Evolutionary conservation across 2,113 vertebrate species (phyloP).

Genomic region (Megaptera novaeangliae): DNA sequence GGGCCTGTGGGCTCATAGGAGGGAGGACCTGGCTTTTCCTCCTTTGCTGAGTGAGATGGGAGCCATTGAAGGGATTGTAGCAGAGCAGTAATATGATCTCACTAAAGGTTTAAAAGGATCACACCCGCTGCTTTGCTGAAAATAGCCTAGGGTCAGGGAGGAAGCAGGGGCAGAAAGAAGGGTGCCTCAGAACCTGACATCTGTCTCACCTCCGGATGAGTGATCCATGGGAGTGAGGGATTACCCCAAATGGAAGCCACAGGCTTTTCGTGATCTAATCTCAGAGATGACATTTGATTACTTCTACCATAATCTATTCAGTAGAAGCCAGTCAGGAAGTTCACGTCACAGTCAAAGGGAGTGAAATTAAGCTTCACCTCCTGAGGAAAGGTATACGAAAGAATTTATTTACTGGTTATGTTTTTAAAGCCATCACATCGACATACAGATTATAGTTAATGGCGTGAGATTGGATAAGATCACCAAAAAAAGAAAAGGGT

Average conservation of each 20-base stretch:
- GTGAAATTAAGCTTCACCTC: background rate
- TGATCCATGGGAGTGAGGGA: background rate
- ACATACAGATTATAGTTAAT: background rate
- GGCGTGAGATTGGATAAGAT: background rate
- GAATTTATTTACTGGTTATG: no score
- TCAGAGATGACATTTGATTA: background rate
- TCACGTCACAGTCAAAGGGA: background rate
- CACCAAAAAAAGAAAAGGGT: background rate
- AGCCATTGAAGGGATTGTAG: background rate
- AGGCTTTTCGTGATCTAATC: background rate
- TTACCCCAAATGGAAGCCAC: background rate
- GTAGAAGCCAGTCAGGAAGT: background rate
- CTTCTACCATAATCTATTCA: background rate
- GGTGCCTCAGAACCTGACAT: background rate
- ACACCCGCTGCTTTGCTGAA: background rate
- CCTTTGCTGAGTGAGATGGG: background rate
- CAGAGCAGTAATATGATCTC: background rate
- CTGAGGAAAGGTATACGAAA: background rate
- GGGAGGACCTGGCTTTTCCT: background rate
- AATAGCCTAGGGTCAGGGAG: background rate
- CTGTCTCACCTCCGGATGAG: background rate
- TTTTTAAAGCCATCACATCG: background rate
- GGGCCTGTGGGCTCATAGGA: background rate
- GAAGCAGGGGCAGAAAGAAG: background rate
- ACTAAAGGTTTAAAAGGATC: background rate